Conservation (phyloP, 2,888 invertebrate species). For the Archips xylosteana region DNA sequence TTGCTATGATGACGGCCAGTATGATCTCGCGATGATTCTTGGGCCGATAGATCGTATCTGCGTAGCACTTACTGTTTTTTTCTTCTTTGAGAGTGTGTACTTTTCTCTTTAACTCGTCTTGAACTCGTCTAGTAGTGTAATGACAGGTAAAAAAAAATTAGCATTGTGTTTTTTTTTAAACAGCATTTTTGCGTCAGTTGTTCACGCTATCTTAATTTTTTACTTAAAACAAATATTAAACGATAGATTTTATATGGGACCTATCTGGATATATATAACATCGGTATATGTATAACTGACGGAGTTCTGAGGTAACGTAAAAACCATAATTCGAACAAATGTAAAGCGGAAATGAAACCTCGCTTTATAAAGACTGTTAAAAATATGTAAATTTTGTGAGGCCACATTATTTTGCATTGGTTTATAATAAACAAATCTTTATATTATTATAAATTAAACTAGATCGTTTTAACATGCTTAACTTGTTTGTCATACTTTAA, state of each 20-base stretch:
- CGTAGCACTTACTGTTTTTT: constrained; percentile 29
- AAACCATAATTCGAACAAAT: too few species aligned
- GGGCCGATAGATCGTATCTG: constrained; percentile 25
- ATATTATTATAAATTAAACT: constrained; percentile 1
- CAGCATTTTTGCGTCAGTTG: background rate
- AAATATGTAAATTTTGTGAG: background rate
- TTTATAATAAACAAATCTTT: background rate
- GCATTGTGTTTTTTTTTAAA: constrained; percentile 5
- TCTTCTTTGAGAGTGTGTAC: constrained; percentile 5
- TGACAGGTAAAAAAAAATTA: background rate
- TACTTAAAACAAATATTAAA: too few species aligned
- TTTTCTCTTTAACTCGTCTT: constrained; percentile 9
- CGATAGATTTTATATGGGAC: too few species aligned
- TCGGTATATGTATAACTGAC: too few species aligned
- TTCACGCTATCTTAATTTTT: background rate
- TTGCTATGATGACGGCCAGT: constrained; percentile 45
- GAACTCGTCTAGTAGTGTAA: background rate
- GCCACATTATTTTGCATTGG: background rate
- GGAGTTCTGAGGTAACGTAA: too few species aligned
- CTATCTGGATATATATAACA: too few species aligned
- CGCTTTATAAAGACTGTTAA: background rate
- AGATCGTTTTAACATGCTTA: background rate
- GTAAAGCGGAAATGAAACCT: too few species aligned
- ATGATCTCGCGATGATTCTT: constrained; percentile 29
- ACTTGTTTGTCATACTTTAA: background rate